Evolutionary conservation across 2,888 invertebrate species (phyloP), one percentile per base, ranked within the genome.

Genomic region (Scaptomyza cyrtandrae): DNA sequence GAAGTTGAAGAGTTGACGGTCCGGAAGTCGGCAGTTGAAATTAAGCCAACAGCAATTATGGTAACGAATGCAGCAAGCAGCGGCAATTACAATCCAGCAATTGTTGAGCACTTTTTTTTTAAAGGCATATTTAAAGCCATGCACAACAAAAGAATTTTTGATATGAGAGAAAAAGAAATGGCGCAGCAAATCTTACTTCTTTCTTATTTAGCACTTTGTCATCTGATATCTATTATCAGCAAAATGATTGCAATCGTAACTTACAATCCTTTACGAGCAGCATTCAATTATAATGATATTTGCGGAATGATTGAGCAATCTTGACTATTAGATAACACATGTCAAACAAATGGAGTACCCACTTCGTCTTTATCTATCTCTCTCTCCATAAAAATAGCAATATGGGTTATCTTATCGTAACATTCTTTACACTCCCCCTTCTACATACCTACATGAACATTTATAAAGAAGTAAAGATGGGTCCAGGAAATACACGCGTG

Each of bases 41-140:
- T 83, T 83, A 83, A 83, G 83, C 83, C 83, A 85, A 82, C 85
- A 83, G 83, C 83, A 83, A 83, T 83, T 83, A 83, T 85, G 80
- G 80, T 74, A 76, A 81, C 81, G 83, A 85, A 85, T 83, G 85
- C 74, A 82, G 82, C 82, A 78, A 78, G 78, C 85, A 82, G 78
- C 83, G 77, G 57, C 83, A 80, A 83, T 83, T 85, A 85, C 78
- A 78, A 63, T 61, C 66, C 68, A 66, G 63, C 67, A 71, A 67
- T 76, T 79, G 75, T 64, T 66, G 48, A 63, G 70, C 55, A 75
- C 70, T 74, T 69, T 16, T 37, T 37, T n/a, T 7, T 35, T 39
- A 39, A 77, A 71, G 70, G 71, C 71, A 69, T 1, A 41, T 16
- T 55, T 74, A 61, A 66, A 71, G 68, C 72, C 48, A 10, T 10